Evolutionary conservation across 2,888 invertebrate genomes (phyloP).

Genomic region (Nymphalis polychloros): DNA sequence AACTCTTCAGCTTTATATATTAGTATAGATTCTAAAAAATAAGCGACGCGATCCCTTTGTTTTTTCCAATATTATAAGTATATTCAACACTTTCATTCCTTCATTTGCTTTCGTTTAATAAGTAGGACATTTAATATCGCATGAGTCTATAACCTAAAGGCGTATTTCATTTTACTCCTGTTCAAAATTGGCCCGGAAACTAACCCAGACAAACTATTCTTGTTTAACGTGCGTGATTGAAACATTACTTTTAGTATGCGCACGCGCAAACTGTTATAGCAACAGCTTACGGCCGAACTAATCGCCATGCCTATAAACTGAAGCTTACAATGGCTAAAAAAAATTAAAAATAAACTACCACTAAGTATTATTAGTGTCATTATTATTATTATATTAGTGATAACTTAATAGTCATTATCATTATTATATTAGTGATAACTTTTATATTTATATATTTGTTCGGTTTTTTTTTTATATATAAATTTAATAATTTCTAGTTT

Average conservation of each 20-base stretch:
- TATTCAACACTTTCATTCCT: not conserved
- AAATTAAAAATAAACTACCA: too few species aligned
- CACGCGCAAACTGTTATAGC: slow-evolving; percentile 15
- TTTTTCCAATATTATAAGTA: not conserved
- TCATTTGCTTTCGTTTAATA: not conserved
- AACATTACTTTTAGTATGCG: slow-evolving; percentile 40
- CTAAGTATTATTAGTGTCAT: too few species aligned
- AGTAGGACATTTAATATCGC: not conserved
- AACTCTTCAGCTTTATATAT: too few species aligned
- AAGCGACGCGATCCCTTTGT: too few species aligned
- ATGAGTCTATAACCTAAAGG: slow-evolving; percentile 9
- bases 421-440: too few species aligned
- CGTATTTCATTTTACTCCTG: slow-evolving; percentile 3
- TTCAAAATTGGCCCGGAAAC: slow-evolving; percentile 36
- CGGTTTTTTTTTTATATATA: too few species aligned
- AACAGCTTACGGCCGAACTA: not conserved
- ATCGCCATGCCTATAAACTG: not conserved
- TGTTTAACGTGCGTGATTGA: slow-evolving; percentile 49
- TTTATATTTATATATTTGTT: too few species aligned
- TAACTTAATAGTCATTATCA: too few species aligned
- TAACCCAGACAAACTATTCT: slow-evolving; percentile 43
- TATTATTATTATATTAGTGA: too few species aligned
- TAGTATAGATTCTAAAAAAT: too few species aligned
- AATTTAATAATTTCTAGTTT: too few species aligned
- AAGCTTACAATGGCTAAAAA: not conserved